Conservation (phyloP, 23 tunicate species). For the Botrylloides violaceus region DNA sequence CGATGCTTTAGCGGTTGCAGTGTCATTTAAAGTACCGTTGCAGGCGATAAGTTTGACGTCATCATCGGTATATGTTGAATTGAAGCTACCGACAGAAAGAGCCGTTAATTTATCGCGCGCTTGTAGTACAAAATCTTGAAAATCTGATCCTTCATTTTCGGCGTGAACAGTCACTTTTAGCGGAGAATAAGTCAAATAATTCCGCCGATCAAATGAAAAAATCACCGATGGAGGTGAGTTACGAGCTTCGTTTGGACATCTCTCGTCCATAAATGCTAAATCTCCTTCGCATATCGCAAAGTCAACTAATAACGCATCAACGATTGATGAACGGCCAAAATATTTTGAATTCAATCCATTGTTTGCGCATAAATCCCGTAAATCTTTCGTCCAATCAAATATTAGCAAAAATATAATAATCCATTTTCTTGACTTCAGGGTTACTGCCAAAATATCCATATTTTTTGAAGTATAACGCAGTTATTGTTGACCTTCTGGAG, state of each 20-base stretch:
- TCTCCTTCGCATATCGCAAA: background rate
- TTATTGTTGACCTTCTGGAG: too few species aligned
- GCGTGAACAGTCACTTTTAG: constrained; percentile 8
- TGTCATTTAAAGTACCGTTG: constrained; percentile 1
- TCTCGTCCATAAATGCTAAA: background rate
- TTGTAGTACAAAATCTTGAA: constrained; percentile 23
- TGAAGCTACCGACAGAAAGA: constrained; percentile 9
- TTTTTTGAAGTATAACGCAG: too few species aligned
- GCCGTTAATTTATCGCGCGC: constrained; percentile 13
- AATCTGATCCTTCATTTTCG: background rate
- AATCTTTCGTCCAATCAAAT: background rate
- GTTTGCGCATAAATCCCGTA: background rate
- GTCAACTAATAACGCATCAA: background rate
- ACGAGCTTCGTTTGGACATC: background rate
- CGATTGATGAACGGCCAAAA: too few species aligned
- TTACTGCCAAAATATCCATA: too few species aligned
- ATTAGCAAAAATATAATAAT: background rate
- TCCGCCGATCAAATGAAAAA: constrained; percentile 9
- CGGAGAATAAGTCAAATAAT: constrained; percentile 1
- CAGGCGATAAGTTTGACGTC: constrained; percentile 12
- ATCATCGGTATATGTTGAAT: constrained; percentile 8
- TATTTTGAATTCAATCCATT: background rate
- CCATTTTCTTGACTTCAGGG: background rate
- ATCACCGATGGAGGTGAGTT: background rate
- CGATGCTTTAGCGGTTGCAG: background rate